Base-by-base conservation (phyloP, 2,888 invertebrate species). In the Agrenia bidenticulata region DNA sequence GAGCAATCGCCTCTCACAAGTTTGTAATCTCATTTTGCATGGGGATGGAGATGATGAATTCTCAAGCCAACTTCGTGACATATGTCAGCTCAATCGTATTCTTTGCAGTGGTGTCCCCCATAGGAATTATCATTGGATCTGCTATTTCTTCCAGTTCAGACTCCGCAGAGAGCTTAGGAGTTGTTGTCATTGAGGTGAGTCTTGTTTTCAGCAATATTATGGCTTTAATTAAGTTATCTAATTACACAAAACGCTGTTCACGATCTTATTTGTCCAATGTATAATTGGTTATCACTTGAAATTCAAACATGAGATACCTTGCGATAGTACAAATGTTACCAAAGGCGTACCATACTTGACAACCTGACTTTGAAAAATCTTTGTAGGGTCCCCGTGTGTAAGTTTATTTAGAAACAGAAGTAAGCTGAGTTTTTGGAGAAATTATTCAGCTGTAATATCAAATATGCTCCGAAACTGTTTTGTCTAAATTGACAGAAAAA, bases 111-210 rank as follows among this genome's bases (percentile, higher is more conserved):
- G 80, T 82, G 26, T 79, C 83, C 1, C 81, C 84, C 0, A 60
- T 84, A 27, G 84, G 84, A 23, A 79, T 82, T 41, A 78, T 77
- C 9, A 78, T 82, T 27, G 84, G 84, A 0, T 78, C 83, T 9
- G 5, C 75, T 0, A 68, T 79, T 7, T 72, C 77, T 2, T 70
- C 75, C 77, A 50, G 61, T 9, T 57, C 63, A n/a, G 49, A 27
- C 13, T 50, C 53, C 0, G 32, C 64, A 4, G 61, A 72, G 17
- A 56, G 49, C 1, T 15, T 71, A 15, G 37, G 64, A 1, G 68
- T 73, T 5, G 70, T 63, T n/a, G 60, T 75, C 11, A 57, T 75
- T 27, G 71, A 75, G 71, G 75, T 75, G 67, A 67, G 58, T 2
- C 5, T 32, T 4, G 32, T 11, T n/a, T n/a, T n/a, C n/a, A n/a